Percentiles rank a stretch among this genome's conserved stretches.
phyloP scores from a whole-genome alignment of 2,797 vertebrate species.

The Aeoliscus strigatus region DNA sequence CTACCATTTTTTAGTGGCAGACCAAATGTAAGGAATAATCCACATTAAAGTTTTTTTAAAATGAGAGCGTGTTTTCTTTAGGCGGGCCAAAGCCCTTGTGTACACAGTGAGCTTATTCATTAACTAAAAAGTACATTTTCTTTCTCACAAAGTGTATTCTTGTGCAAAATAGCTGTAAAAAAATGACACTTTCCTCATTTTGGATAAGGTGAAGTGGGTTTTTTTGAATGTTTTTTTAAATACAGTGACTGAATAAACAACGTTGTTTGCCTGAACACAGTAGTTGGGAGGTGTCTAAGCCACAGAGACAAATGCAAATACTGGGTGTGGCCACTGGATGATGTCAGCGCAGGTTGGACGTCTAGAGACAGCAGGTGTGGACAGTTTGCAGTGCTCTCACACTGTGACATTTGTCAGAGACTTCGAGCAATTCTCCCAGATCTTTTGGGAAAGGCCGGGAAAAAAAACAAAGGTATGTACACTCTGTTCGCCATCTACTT shows the following conservation, averaged over 20 bases:
- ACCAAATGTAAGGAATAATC: too few relatives aligned
- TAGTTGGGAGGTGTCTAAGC: slow-evolving; percentile 14
- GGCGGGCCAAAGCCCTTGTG: too few relatives aligned
- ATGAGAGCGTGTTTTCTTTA: too few relatives aligned
- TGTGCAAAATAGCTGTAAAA: too few relatives aligned
- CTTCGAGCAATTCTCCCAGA: too few relatives aligned
- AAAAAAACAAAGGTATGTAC: slow-evolving; percentile 46
- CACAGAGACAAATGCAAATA: slow-evolving; percentile 39
- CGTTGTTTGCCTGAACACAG: slow-evolving; percentile 3
- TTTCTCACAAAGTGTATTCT: too few relatives aligned
- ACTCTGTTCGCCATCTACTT: background rate
- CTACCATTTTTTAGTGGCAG: too few relatives aligned
- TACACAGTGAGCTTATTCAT: too few relatives aligned
- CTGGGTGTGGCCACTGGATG: slow-evolving; percentile 48
- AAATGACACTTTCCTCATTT: too few relatives aligned
- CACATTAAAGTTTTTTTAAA: too few relatives aligned
- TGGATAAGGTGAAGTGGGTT: slow-evolving; percentile 1
- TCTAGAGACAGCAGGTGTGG: slow-evolving; percentile 43
- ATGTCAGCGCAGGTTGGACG: slow-evolving; percentile 20
- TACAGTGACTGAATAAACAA: slow-evolving; percentile 5
- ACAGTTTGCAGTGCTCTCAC: slow-evolving; percentile 28
- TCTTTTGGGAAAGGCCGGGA: slow-evolving; percentile 12
- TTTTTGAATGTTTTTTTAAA: too few relatives aligned
- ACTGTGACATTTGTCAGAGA: slow-evolving; percentile 9
- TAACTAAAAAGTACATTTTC: too few relatives aligned